Evolutionary conservation across 2,113 vertebrate genomes (phyloP).

Genomic region (Lethenteron reissneri): DNA sequence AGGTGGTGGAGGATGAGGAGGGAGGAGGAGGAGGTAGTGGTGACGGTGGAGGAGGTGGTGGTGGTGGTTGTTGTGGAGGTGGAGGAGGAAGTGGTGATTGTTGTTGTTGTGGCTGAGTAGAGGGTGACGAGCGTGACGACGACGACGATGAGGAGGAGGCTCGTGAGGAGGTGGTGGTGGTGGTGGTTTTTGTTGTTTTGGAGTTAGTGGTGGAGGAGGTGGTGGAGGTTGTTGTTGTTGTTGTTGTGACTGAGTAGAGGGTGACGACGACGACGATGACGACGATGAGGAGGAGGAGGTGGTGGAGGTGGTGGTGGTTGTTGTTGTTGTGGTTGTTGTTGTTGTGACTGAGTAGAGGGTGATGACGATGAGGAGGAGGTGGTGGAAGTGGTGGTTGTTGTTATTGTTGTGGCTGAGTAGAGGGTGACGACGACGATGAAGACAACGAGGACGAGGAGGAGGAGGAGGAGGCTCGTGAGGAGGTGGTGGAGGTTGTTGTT

Average conservation of each 20-base stretch:
- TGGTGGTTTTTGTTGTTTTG: conserved; percentile 17
- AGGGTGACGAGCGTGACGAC: background rate
- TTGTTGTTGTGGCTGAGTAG: background rate
- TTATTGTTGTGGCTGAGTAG: background rate
- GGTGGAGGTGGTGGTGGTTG: conserved; percentile 24
- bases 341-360: background rate
- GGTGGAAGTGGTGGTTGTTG: conserved; percentile 35
- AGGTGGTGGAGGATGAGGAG: conserved; percentile 8
- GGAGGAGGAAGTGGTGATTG: too few relatives aligned
- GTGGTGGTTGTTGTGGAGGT: too few relatives aligned
- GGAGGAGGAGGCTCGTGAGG: too few relatives aligned
- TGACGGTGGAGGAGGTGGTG: too few relatives aligned
- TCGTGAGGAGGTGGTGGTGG: conserved; percentile 32
- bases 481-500: too few relatives aligned
- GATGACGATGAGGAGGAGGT: conserved; percentile 16
- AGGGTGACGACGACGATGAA: background rate
- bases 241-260: background rate
- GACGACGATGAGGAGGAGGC: background rate
- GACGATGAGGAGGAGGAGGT: background rate
- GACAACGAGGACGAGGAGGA: background rate
- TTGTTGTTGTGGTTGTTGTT: too few relatives aligned
- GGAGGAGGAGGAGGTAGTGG: background rate
- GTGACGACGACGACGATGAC: background rate
- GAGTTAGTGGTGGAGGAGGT: too few relatives aligned
- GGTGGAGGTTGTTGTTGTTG: too few relatives aligned